Base-by-base conservation (phyloP, 2,113 vertebrate species). In the Apteryx owenii region DNA sequence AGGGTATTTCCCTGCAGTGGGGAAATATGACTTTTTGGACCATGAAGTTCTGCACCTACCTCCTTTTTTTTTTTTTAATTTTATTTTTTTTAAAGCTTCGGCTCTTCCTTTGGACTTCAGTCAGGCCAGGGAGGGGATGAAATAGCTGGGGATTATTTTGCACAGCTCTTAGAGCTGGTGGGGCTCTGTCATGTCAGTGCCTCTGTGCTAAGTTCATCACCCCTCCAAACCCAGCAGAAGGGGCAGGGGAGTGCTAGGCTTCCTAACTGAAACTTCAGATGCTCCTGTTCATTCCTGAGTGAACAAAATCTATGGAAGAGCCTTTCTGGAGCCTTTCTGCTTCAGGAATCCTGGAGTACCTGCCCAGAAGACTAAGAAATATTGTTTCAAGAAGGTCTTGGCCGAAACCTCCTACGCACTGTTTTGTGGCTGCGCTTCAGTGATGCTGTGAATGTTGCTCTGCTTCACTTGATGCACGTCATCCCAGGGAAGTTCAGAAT, bases 81-180 rank as follows among this genome's bases (percentile, higher is more conserved):
- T 58, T 53, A 7, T 58, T 58, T 58, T 33, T 60, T 81, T 87
- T n/a, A 62, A 56, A 61, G 48, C 38, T 91, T 42, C 51, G 56
- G 42, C 25, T 94, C 51, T 69, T 84, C 2, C 5, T 76, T 64
- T 91, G 48, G 81, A 80, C 42, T 73, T 85, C 26, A 61, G 5
- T 56, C n/a, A 75, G 46, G 81, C 5, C 20, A 61, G 22, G 25
- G 50, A 36, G 46, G 70, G 26, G 61, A 38, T n/a, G 26, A 46
- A 85, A 91, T 13, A 58, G 17, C 53, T 58, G 16, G n/a, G 10
- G 25, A 5, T 69, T 90, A 23, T 65, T 82, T n/a, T 60, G 18
- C 21, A 6, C 40, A 87, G 51, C 31, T 51, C 12, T 66, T 58
- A 40, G 31, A 89, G 70, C 29, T 0, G 0, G 3, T 3, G 7